Evolutionary conservation across 2,888 invertebrate genomes (phyloP), one percentile per base, ranked within the genome.

Genomic region (Rutpela maculata): DNA sequence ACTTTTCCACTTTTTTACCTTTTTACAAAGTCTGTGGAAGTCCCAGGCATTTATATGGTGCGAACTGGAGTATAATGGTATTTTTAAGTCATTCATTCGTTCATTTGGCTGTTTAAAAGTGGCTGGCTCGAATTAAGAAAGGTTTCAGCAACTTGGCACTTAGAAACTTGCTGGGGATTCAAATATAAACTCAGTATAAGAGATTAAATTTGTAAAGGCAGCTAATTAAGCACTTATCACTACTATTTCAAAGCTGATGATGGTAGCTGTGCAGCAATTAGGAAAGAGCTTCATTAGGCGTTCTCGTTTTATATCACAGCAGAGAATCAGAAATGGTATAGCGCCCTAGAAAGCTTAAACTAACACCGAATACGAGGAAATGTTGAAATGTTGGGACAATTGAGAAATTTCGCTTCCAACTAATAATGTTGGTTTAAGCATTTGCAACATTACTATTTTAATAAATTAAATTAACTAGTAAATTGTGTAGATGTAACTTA

Each of bases 221-320:
- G 77, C 75, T 79, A 81, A 79, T 81, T 78, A 78, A 79, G 81
- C 72, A 78, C 78, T 79, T 81, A 81, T 81, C 81, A 78, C 79
- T 70, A 70, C 60, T 77, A 77, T 79, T 78, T 75, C 78, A 74
- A 78, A 79, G 79, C 75, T 81, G 76, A 81, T 74, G 76, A 78
- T 79, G 76, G 76, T 81, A 76, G 76, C 79, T 76, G 75, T 79
- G 75, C 69, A 62, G 76, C 76, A 75, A 79, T 79, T 81, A 78
- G 75, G 74, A 79, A 43, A 75, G 75, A 77, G 81, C 77, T 78
- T 79, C 79, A 78, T 81, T 81, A 79, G 75, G 70, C 74, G 69
- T 62, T 67, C 80, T 22, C 70, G 70, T 59, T 70, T 70, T 50
- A 70, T 70, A 70, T 70, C 70, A 70, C 60, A n/a, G 60, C n/a